Evolutionary conservation across 2,113 vertebrate species (phyloP), one percentile per base, ranked within the genome.

Genomic region (Amphiprion ocellaris): DNA sequence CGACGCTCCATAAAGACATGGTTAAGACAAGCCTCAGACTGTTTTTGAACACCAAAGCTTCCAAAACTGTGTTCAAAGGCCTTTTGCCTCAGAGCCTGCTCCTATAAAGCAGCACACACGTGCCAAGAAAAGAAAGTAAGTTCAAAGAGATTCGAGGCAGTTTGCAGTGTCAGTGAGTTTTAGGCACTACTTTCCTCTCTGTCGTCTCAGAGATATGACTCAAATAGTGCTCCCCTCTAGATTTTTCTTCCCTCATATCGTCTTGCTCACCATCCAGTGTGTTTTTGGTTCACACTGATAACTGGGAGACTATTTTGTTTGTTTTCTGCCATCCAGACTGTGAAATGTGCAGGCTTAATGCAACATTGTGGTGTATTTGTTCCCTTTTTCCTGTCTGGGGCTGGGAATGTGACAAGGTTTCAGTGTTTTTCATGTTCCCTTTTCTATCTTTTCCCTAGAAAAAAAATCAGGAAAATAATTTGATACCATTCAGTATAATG

Each of bases 321-420:
- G 72, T 88, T 84, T 82, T 73, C 74, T 56, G 70, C 68, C 68
- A 79, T 79, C 46, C 84, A 88, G 81, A 90, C 84, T 79, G 82
- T 89, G 79, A 89, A 82, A 86, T 74, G 53, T 74, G 68, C 75
- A 73, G 23, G 67, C 67, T 61, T 50, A 84, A 76, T 53, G 74
- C 61, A 49, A 26, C 16, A 8, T 74, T 83, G 11, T 19, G 24
- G 65, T 77, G 9, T 69, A 69, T 82, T 85, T 61, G 26, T 70
- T 61, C 26, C 62, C 62, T 55, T 53, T 23, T 67, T 66, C 24
- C 54, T 69, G 60, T 71, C 68, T 78, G 58, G 39, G 53, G 10
- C 28, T 53, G 41, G 30, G 56, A 69, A 66, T 19, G 44, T 65
- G 52, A 76, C 19, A 63, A 44, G 14, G 44, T 49, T 67, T 52